Evolutionary conservation across 2,888 invertebrate species (phyloP).

Genomic region (Anaspis maculata): DNA sequence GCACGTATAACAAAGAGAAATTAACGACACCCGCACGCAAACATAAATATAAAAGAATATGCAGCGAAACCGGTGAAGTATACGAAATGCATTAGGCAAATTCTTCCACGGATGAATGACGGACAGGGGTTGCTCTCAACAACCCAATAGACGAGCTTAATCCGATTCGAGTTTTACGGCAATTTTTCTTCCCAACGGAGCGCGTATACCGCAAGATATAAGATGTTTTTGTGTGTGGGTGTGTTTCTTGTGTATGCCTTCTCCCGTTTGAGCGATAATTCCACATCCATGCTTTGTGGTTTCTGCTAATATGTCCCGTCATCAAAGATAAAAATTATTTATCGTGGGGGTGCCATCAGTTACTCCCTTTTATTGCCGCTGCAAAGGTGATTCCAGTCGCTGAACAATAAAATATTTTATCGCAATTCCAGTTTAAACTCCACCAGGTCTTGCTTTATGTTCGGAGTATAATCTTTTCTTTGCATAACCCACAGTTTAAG

Average conservation of each 20-base stretch:
- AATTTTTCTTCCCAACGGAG: too few species aligned
- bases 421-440: slow-evolving; percentile 26
- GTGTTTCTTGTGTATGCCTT: slow-evolving; percentile 9
- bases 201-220: too few species aligned
- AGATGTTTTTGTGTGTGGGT: slow-evolving; percentile 10
- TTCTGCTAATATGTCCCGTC: slow-evolving; percentile 25
- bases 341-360: slow-evolving; percentile 25
- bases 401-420: slow-evolving; percentile 32
- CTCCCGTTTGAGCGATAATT: slow-evolving; percentile 9
- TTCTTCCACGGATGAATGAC: slow-evolving; percentile 32
- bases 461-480: slow-evolving; percentile 23
- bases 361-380: slow-evolving; percentile 31
- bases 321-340: slow-evolving; percentile 31
- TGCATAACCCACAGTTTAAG: slow-evolving; percentile 15
- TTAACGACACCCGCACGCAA: slow-evolving; percentile 35
- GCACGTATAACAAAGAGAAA: slow-evolving; percentile 34
- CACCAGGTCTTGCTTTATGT: slow-evolving; percentile 21
- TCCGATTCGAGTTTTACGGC: slow-evolving; percentile 14
- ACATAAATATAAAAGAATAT: slow-evolving; percentile 35
- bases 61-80: slow-evolving; percentile 27
- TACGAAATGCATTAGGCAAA: slow-evolving; percentile 36
- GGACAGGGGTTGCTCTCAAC: slow-evolving; percentile 14
- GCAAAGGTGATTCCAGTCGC: slow-evolving; percentile 30
- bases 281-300: slow-evolving; percentile 8
- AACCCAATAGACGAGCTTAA: slow-evolving; percentile 11